Percentiles rank a stretch among this genome's conserved stretches.
These are phyloP conservation scores for Drosophila simulans DNA, from an alignment of 1,140 invertebrate species.

Conservation along the genomic window DNA sequence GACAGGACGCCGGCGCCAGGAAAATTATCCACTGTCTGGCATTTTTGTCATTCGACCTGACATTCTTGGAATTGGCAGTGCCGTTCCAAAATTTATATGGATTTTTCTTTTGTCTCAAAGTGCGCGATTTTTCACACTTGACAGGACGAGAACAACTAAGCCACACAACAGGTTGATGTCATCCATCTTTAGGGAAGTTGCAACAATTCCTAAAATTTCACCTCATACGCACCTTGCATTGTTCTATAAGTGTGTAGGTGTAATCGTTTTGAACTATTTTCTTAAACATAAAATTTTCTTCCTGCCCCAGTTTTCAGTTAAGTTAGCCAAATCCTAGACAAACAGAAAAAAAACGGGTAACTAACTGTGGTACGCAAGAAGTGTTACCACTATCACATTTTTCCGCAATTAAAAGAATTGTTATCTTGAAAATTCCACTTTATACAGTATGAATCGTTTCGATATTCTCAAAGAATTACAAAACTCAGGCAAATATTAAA, in stretches of 20 bases:
- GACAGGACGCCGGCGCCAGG: conserved; percentile 74
- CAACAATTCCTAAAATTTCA: not conserved
- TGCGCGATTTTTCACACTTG: conserved; percentile 77
- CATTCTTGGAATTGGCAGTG: conserved; percentile 57
- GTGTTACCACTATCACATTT: too few relatives aligned
- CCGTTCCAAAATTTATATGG: conserved; percentile 40
- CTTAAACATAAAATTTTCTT: not conserved
- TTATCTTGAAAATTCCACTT: too few relatives aligned
- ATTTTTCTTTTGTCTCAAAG: conserved; percentile 23
- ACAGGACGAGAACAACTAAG: conserved; percentile 35
- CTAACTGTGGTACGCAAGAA: too few relatives aligned
- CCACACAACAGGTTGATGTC: conserved; percentile 35
- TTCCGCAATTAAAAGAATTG: too few relatives aligned
- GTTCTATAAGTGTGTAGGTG: too few relatives aligned
- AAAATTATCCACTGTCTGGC: conserved; percentile 51
- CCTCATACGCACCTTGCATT: not conserved
- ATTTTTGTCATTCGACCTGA: conserved; percentile 46
- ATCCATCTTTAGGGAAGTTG: conserved; percentile 29
- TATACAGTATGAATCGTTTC: too few relatives aligned
- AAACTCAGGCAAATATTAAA: too few relatives aligned
- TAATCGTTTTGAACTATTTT: too few relatives aligned
- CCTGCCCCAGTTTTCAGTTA: not conserved
- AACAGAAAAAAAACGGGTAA: too few relatives aligned
- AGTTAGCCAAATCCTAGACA: too few relatives aligned
- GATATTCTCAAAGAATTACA: too few relatives aligned